Base-by-base conservation (phyloP, 1,140 invertebrate genomes). In the Catajapyx aquilonaris region DNA sequence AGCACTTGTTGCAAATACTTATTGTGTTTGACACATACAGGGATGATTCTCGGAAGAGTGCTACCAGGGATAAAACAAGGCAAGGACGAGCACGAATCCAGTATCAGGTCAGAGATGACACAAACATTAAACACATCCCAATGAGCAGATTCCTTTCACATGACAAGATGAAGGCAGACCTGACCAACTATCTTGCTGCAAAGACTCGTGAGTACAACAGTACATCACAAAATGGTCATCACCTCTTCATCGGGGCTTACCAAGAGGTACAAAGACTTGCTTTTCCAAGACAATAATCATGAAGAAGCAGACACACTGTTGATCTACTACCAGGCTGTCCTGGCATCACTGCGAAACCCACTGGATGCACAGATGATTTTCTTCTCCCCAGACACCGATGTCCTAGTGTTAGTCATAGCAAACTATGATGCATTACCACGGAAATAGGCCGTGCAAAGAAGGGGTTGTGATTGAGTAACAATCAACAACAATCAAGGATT, bases 71-170 rank as follows among this genome's bases (percentile, higher is more conserved):
- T 13, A 41, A 34, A 36, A 39, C 32, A 30, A 34, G 20, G 20
- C 11, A 41, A 25, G 18, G 18, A 16, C 15, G 18, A 31, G 30
- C 30, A 31, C 3, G 3, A 31, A 31, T 31, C 18, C 30, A 31
- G 30, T 31, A 31, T 31, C 30, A 3, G 30, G 7, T 31, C 30
- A 31, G 30, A 31, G 30, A 31, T 31, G 30, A 31, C 30, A 31
- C 41, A 20, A 18, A 28, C n/a, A 40, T 41, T 10, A 42, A 35
- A 31, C 32, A 41, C 31, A 41, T 41, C 38, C 3, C 17, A 16
- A 41, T 43, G 41, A 43, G 34, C 16, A 5, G 39, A 11, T 41
- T 43, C 23, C 34, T 43, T 13, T 43, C 34, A 7, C 38, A 43
- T 43, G 38, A 41, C 20, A 30, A 43, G 20, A 43, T 38, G 31